phyloP scores from a whole-genome alignment of 37 sponge, comb jelly and placozoan genomes.

The Geodia barretti region DNA sequence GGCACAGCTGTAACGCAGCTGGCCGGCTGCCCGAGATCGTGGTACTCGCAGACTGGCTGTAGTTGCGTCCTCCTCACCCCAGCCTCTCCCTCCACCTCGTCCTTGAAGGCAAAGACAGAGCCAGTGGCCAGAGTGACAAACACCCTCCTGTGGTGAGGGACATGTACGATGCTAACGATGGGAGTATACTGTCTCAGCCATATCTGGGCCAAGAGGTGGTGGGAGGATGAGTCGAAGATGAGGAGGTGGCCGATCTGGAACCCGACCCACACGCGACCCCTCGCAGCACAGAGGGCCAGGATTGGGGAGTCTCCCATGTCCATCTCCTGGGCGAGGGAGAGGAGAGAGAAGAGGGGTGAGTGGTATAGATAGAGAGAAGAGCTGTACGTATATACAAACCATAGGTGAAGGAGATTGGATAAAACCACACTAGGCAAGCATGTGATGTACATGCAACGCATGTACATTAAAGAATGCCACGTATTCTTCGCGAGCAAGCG shows the following conservation, averaged over 20 bases:
- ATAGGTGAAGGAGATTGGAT: too few relatives aligned
- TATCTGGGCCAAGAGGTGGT: conserved; percentile 36
- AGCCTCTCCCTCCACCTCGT: conserved; percentile 7
- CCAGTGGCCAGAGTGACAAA: conserved; percentile 64
- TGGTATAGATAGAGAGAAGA: too few relatives aligned
- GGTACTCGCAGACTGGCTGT: conserved; percentile 10
- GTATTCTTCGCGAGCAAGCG: too few relatives aligned
- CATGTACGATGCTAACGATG: conserved; percentile 46
- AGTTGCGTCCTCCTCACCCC: neutral
- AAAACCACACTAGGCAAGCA: too few relatives aligned
- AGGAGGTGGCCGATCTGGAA: conserved; percentile 74
- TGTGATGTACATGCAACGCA: too few relatives aligned
- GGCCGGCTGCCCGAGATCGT: conserved; percentile 22
- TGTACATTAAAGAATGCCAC: too few relatives aligned
- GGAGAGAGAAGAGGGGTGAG: too few relatives aligned
- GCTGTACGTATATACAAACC: too few relatives aligned
- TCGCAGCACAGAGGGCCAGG: conserved; percentile 36
- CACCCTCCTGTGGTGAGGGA: conserved; percentile 30
- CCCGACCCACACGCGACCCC: conserved; percentile 80
- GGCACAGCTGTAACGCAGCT: conserved; percentile 25
- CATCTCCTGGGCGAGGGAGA: too few relatives aligned
- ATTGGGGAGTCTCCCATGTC: conserved; percentile 69
- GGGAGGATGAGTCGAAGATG: conserved; percentile 55
- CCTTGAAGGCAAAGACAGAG: conserved; percentile 37
- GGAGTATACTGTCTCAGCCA: conserved; percentile 34